Evolutionary conservation across 1,140 invertebrate species (phyloP).

Genomic region (Tribolium madens): DNA sequence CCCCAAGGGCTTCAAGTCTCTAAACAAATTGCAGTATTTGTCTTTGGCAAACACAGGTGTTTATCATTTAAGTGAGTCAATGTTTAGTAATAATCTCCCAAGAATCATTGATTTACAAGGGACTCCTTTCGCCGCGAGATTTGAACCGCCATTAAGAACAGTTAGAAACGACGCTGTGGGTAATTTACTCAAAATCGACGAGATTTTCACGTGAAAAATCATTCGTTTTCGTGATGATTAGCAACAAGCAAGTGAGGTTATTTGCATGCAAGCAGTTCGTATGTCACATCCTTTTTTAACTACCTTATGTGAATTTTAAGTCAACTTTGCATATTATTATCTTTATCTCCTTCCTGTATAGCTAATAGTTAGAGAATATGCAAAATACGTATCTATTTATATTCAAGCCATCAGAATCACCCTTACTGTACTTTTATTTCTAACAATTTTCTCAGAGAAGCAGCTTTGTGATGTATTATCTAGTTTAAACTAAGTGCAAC

Average conservation of each 20-base stretch:
- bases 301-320: conserved; percentile 50
- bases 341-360: conserved; percentile 46
- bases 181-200: conserved; percentile 54
- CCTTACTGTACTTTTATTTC: conserved; percentile 4
- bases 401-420: neutral
- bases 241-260: conserved; percentile 9
- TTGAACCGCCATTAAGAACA: conserved; percentile 60
- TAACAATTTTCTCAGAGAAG: neutral
- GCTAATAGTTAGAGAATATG: conserved; percentile 42
- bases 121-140: conserved; percentile 58
- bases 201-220: too few relatives aligned
- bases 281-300: conserved; percentile 43
- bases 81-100: conserved; percentile 59
- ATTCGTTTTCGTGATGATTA: too few relatives aligned
- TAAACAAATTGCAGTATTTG: conserved; percentile 60
- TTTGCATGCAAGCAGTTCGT: conserved; percentile 48
- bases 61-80: conserved; percentile 55
- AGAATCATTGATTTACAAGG: conserved; percentile 59
- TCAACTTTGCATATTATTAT: conserved; percentile 50
- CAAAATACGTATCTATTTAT: conserved; percentile 42
- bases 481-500: neutral
- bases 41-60: conserved; percentile 61
- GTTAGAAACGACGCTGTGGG: conserved; percentile 55
- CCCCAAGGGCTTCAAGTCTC: conserved; percentile 58
- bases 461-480: neutral